Conservation (phyloP, 2,113 vertebrate species). For the Pomatostomus ruficeps region DNA sequence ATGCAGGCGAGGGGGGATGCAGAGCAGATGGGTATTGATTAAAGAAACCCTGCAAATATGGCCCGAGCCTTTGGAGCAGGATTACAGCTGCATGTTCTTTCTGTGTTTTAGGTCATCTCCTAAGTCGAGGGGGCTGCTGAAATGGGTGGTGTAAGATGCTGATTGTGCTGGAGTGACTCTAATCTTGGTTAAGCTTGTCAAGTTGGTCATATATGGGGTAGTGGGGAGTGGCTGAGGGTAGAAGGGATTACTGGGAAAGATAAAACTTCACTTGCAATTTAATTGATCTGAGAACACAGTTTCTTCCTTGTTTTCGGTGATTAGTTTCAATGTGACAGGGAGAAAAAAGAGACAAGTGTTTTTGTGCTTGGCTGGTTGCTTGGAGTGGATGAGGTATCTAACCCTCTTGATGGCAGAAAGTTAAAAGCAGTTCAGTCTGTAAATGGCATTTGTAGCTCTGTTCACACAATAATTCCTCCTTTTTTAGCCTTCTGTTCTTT, state of each 20-base stretch:
- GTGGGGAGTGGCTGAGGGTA: neutral
- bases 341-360: neutral
- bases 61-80: neutral
- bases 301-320: slow-evolving; percentile 21
- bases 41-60: neutral
- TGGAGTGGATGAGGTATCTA: neutral
- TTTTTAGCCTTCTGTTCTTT: neutral
- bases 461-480: neutral
- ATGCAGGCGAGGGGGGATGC: neutral
- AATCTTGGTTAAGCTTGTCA: neutral
- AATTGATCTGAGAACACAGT: neutral
- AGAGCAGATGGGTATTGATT: neutral
- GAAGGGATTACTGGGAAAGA: neutral
- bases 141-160: neutral
- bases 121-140: rapidly evolving
- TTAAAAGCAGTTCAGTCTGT: neutral
- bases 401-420: neutral
- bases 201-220: neutral
- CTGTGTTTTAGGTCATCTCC: neutral
- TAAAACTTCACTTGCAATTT: neutral
- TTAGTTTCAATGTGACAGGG: slow-evolving; percentile 29
- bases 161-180: neutral
- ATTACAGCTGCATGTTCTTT: neutral
- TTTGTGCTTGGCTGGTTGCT: slow-evolving; percentile 2
- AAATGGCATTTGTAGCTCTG: neutral